Base-by-base conservation (phyloP, 2,797 vertebrate species). In the Prunella strophiata region DNA sequence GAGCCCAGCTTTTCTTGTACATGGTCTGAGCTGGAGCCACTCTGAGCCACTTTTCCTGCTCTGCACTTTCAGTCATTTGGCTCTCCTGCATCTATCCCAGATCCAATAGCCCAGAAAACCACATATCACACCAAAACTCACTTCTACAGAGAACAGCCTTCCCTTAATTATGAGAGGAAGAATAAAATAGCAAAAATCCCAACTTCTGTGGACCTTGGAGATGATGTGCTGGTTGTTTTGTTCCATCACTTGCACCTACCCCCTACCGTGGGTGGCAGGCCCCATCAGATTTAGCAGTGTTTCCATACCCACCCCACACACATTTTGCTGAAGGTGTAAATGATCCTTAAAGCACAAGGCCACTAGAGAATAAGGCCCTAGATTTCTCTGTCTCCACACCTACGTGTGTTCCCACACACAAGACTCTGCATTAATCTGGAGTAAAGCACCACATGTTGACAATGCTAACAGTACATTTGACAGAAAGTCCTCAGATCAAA, bases 381-480 rank as follows among this genome's bases (percentile, higher is more conserved):
- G 85, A 93, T 94, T 96, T 96, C 93, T 95, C 85, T 72, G 89
- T 94, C 95, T 94, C 68, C 92, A 95, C 96, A 91, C 94, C 96
- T 91, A 96, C 95, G 32, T 40, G 40, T 73, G 27, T 90, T 96
- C 96, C 96, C 94, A 93, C 93, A 81, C 95, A 94, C 75, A 78
- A 88, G 91, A 86, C 47, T 85, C 38, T 87, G 85, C 88, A 85
- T 91, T 93, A 88, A 94, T 93, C 87, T 96, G 36, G 93, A 92
- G 94, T 93, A 89, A 89, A 96, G 81, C 81, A 95, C 91, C 89
- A 88, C 94, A 86, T 90, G 67, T 90, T 94, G 86, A 83, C 67
- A 88, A 86, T 55, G 62, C 57, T 81, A 66, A 63, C 65, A 80
- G 84, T 80, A 77, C 58, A 72, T 86, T 93, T 96, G 67, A 82